Evolutionary conservation across 2,113 vertebrate genomes (phyloP), one percentile per base, ranked within the genome.

Genomic region (Rhynchopsitta pachyrhyncha): DNA sequence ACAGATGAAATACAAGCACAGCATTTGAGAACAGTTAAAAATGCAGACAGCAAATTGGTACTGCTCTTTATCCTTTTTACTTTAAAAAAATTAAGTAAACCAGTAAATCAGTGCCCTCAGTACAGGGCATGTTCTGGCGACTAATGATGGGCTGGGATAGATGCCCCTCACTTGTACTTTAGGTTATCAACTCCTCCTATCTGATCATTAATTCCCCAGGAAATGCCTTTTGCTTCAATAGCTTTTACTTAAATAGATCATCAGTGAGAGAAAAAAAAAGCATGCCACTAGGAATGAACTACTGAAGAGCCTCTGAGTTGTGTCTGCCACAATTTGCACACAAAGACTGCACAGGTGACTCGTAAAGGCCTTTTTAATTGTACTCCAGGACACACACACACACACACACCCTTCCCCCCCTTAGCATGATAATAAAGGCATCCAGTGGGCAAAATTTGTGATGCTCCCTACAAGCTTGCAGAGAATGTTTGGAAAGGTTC

Each of bases 171-270:
- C 85, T 97, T 95, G 74, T 82, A 59, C 86, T 92, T 92, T 69
- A 87, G 75, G 79, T 97, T 96, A 97, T 97, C 96, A 93, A 5
- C 82, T 97, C 93, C 92, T 96, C 90, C 93, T 94, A 95, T 88
- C 69, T 28, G 12, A 87, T 97, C 96, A 98, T 96, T 97, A 97
- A 97, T 97, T 82, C 87, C 91, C 75, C 42, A 91, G 69, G 83
- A 96, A 97, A 94, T 57, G 64, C 78, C 83, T 89, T 92, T 86
- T 87, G 64, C 85, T 94, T 90, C 95, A 95, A 64, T 71, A 90
- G 84, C 46, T 92, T 94, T 88, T 91, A 74, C 70, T 95, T 94
- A 95, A 97, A 94, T n/a, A 96, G 90, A 96, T 97, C 88, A 95
- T 83, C 35, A 33, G 50, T 25, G 49, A 94, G 73, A 95, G 53